Conservation (phyloP, 1,140 invertebrate genomes). For the Ceratina australensis region DNA sequence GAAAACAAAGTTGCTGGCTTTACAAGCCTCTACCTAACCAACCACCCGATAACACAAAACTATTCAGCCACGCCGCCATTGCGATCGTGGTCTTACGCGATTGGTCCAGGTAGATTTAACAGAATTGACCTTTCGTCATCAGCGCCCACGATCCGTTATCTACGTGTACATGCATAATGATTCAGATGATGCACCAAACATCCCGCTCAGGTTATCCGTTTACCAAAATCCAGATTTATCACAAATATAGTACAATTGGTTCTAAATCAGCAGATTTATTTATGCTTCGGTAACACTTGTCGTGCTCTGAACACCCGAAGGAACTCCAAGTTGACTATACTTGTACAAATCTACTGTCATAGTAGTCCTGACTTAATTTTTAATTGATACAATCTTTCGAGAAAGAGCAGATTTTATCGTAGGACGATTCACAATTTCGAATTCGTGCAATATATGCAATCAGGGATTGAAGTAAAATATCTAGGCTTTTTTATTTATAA, state of each 20-base stretch:
- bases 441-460: no score
- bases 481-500: no score
- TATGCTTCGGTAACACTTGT: no score
- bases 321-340: no score
- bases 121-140: slow-evolving; percentile 12
- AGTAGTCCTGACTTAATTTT: no score
- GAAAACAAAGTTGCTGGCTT: slow-evolving; percentile 48
- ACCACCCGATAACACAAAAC: slow-evolving; percentile 71
- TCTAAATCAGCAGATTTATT: not conserved
- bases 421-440: no score
- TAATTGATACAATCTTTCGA: no score
- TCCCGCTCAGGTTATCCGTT: not conserved
- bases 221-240: not conserved
- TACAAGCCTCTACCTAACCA: slow-evolving; percentile 68
- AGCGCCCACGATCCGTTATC: not conserved
- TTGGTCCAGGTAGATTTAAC: slow-evolving; percentile 65
- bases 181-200: not conserved
- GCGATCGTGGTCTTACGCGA: slow-evolving; percentile 76
- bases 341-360: no score
- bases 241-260: not conserved
- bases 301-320: no score
- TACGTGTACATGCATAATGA: not conserved
- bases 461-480: no score
- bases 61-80: slow-evolving; percentile 74
- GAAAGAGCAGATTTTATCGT: no score